phyloP scores from a whole-genome alignment of 2,888 invertebrate species.

The Drosophila bunnanda region DNA sequence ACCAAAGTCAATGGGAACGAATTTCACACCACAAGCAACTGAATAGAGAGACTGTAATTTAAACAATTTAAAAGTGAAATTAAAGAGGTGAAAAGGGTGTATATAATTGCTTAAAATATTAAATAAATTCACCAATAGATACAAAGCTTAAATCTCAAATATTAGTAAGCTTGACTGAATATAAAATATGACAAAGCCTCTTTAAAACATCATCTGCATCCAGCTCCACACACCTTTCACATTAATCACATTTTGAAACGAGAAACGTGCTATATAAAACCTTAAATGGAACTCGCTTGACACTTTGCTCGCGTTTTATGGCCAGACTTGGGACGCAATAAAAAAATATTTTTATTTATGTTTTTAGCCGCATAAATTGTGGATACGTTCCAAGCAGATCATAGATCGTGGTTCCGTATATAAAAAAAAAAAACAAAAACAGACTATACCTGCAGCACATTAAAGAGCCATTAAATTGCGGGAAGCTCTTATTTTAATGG shows the following conservation, averaged over 20 bases:
- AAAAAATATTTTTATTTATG: conserved; percentile 27
- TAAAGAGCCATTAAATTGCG: conserved; percentile 71
- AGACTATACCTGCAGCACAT: conserved; percentile 64
- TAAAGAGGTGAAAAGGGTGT: neutral
- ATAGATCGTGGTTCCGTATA: conserved; percentile 41
- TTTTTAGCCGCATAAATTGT: conserved; percentile 35
- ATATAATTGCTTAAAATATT: neutral
- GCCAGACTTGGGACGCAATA: conserved; percentile 43
- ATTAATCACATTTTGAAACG: conserved; percentile 37
- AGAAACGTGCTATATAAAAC: conserved; percentile 58
- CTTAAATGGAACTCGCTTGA: conserved; percentile 54
- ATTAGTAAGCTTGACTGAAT: neutral
- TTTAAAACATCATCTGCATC: neutral
- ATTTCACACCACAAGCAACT: conserved; percentile 5
- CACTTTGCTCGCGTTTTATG: conserved; percentile 64
- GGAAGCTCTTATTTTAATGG: conserved; percentile 57
- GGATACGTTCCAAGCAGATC: conserved; percentile 19
- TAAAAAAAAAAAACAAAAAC: conserved; percentile 8
- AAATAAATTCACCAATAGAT: neutral
- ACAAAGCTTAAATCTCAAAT: neutral
- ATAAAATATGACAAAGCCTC: neutral
- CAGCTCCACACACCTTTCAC: neutral
- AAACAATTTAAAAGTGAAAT: conserved; percentile 27
- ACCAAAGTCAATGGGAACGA: conserved; percentile 43
- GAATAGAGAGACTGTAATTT: conserved; percentile 22